A percentile compares a stretch with the other conserved stretches of the same genome.
phyloP scores from a whole-genome alignment of 2,888 invertebrate genomes.

The Stratiomys singularior region DNA sequence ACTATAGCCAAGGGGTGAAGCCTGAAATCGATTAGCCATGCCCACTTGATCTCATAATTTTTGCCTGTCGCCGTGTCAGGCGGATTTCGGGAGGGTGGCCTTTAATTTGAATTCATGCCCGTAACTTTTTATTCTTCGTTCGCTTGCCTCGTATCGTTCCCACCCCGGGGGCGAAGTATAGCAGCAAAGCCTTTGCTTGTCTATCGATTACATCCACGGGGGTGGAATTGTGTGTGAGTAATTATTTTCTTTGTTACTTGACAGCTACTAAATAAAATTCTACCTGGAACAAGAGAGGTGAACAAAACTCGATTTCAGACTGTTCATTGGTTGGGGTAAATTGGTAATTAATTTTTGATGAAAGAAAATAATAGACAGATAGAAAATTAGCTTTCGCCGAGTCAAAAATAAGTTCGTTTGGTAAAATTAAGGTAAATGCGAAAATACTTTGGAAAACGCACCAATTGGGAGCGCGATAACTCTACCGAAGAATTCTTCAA shows the following conservation, averaged over 20 bases:
- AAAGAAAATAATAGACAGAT: neutral
- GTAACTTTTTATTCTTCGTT: slow-evolving; percentile 48
- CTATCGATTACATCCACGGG: slow-evolving; percentile 1
- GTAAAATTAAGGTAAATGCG: neutral
- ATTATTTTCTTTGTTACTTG: slow-evolving; percentile 37
- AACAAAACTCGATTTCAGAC: neutral
- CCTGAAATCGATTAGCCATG: slow-evolving; percentile 63
- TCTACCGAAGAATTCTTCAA: neutral
- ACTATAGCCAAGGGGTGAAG: slow-evolving; percentile 40
- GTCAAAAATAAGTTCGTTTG: neutral
- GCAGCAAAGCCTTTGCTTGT: neutral
- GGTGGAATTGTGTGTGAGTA: slow-evolving; percentile 20
- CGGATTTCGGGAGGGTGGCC: slow-evolving; percentile 1
- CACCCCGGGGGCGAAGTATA: slow-evolving; percentile 35
- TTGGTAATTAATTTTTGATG: slow-evolving; percentile 30
- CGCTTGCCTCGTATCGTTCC: slow-evolving; percentile 10
- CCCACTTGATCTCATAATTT: slow-evolving; percentile 65
- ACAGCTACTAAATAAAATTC: slow-evolving; percentile 37
- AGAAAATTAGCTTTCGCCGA: neutral
- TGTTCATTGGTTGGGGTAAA: neutral
- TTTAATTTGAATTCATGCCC: slow-evolving; percentile 47
- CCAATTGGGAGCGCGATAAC: too few relatives aligned
- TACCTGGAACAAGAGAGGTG: neutral
- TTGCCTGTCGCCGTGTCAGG: slow-evolving; percentile 42
- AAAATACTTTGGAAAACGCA: too few relatives aligned